Conservation (phyloP, 2,888 invertebrate species). For the Pollenia griseotomentosa region DNA sequence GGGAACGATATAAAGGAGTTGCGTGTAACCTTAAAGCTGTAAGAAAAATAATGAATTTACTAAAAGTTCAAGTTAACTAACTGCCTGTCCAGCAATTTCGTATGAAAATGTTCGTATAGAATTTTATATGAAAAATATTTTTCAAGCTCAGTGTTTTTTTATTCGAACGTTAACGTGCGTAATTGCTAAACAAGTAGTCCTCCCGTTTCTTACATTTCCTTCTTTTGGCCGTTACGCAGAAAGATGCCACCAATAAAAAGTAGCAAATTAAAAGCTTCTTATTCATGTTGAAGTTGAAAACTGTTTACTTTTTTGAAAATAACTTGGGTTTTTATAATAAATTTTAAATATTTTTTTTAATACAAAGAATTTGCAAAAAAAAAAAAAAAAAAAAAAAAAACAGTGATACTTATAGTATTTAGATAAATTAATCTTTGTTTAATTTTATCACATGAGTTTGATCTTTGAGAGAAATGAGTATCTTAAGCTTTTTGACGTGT, state of each 20-base stretch:
- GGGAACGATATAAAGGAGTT: conserved; percentile 15
- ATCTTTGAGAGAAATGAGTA: background rate
- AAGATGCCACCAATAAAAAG: background rate
- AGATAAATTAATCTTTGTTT: conserved; percentile 34
- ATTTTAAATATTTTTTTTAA: background rate
- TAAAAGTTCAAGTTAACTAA: background rate
- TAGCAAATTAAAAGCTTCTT: background rate
- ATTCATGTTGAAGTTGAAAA: conserved; percentile 20
- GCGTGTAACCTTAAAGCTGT: background rate
- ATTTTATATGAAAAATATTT: too few relatives aligned
- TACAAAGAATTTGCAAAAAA: too few relatives aligned
- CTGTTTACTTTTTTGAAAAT: conserved; percentile 1
- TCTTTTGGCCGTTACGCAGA: background rate
- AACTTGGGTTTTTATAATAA: conserved; percentile 20
- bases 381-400: background rate
- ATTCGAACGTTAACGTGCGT: too few relatives aligned
- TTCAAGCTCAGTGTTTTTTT: too few relatives aligned
- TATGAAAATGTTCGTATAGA: too few relatives aligned
- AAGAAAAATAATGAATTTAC: background rate
- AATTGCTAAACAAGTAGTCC: too few relatives aligned
- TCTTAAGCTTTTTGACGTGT: background rate
- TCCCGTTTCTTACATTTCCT: background rate
- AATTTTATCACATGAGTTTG: conserved; percentile 11
- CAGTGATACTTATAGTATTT: background rate
- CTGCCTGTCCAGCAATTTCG: too few relatives aligned